phyloP scores from a whole-genome alignment of 2,797 vertebrate genomes.

The Lemur catta region DNA sequence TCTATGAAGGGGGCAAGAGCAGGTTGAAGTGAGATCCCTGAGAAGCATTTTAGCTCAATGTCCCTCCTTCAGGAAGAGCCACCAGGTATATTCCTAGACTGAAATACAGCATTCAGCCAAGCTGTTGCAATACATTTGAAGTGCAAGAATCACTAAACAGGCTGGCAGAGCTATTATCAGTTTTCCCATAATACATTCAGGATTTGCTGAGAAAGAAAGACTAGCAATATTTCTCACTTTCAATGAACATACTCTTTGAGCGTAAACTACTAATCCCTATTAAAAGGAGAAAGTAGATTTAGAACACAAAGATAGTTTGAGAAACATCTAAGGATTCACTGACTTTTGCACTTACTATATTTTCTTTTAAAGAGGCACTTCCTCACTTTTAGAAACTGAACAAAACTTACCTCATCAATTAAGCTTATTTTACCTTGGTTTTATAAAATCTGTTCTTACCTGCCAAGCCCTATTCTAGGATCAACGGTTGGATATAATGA shows the following conservation, averaged over 20 bases:
- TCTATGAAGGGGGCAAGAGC: background rate
- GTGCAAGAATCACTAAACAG: background rate
- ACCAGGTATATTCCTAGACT: rapidly evolving
- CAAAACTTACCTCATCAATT: background rate
- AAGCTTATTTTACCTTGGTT: background rate
- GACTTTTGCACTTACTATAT: background rate
- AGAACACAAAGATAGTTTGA: background rate
- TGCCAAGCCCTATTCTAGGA: background rate
- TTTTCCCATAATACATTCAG: background rate
- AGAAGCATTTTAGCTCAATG: rapidly evolving
- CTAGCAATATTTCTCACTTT: background rate
- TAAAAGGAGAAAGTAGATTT: background rate
- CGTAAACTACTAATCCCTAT: background rate
- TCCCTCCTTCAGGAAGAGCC: background rate
- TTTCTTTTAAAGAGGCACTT: background rate
- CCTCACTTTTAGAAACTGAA: background rate
- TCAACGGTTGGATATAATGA: background rate
- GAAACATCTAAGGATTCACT: background rate
- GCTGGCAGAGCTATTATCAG: background rate
- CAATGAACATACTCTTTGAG: background rate
- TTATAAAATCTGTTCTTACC: background rate
- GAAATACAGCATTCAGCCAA: background rate
- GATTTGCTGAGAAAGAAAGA: background rate
- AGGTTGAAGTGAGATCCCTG: background rate
- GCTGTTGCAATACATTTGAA: background rate